A percentile compares a stretch with the other conserved stretches of the same genome.
phyloP scores from a whole-genome alignment of 2,797 vertebrate species.

The Acropternis orthonyx region DNA sequence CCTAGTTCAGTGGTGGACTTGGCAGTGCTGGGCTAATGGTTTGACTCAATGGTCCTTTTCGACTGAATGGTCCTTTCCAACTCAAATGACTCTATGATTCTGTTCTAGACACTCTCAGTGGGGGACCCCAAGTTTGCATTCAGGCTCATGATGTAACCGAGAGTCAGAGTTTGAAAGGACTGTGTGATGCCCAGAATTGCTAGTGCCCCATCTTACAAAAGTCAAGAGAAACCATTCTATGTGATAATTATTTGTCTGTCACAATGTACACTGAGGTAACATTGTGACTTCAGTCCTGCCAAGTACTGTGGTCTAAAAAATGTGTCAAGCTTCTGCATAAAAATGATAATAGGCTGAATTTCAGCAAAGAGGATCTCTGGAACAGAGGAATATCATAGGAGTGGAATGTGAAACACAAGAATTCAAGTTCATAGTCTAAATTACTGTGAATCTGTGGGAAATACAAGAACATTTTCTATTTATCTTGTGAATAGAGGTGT shows the following conservation, averaged over 20 bases:
- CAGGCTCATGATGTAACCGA: background rate
- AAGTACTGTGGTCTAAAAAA: background rate
- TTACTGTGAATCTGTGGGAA: background rate
- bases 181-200: background rate
- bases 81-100: background rate
- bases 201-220: background rate
- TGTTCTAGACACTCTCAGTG: background rate
- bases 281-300: background rate
- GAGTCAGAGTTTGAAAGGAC: background rate
- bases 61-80: background rate
- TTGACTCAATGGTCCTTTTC: background rate
- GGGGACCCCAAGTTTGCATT: background rate
- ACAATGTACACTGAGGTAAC: background rate
- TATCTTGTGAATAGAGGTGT: background rate
- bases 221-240: background rate
- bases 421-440: background rate
- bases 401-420: background rate
- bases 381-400: background rate
- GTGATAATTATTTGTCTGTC: background rate
- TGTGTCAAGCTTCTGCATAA: background rate
- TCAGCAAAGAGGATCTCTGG: background rate
- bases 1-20: background rate
- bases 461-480: background rate
- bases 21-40: background rate
- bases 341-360: background rate